Evolutionary conservation across 1,140 invertebrate species (phyloP).

Genomic region (Penaeus chinensis): DNA sequence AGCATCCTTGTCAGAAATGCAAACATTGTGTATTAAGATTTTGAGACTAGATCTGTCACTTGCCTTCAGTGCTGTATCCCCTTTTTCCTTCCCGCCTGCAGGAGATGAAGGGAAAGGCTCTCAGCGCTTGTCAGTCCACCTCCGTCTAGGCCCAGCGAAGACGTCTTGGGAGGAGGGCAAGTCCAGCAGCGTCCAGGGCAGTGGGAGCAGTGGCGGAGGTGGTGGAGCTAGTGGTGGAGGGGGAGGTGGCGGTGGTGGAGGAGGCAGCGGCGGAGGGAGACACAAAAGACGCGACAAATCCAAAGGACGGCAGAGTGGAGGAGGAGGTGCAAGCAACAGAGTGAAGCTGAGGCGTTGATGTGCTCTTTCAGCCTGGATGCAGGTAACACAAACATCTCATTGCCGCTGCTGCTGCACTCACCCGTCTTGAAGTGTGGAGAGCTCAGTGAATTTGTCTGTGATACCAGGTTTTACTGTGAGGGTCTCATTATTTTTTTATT

Average conservation of each 20-base stretch:
- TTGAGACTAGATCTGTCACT: too few relatives aligned
- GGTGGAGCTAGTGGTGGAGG: slow-evolving; percentile 5
- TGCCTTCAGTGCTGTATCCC: too few relatives aligned
- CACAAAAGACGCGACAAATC: slow-evolving; percentile 44
- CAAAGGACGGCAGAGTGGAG: slow-evolving; percentile 35
- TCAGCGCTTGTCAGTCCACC: slow-evolving; percentile 49
- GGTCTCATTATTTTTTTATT: too few relatives aligned
- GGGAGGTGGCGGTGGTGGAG: neutral
- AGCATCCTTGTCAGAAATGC: too few relatives aligned
- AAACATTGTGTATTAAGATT: too few relatives aligned
- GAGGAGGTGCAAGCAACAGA: slow-evolving; percentile 31
- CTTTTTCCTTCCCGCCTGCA: neutral
- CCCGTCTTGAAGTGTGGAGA: slow-evolving; percentile 29
- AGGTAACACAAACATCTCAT: slow-evolving; percentile 45
- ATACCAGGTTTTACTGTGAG: too few relatives aligned
- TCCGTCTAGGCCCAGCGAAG: slow-evolving; percentile 41
- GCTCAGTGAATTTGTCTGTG: neutral
- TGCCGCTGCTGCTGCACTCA: slow-evolving; percentile 41
- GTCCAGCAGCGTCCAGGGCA: slow-evolving; percentile 10
- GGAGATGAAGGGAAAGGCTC: slow-evolving; percentile 39
- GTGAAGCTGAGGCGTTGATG: slow-evolving; percentile 44
- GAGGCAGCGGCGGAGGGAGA: slow-evolving; percentile 33
- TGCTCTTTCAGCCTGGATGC: slow-evolving; percentile 39
- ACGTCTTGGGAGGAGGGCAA: slow-evolving; percentile 36
- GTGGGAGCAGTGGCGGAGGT: neutral